A percentile compares a stretch with the other conserved stretches of the same genome.
Conservation (phyloP, 1,140 invertebrate species). For the Camponotus pennsylvanicus region DNA sequence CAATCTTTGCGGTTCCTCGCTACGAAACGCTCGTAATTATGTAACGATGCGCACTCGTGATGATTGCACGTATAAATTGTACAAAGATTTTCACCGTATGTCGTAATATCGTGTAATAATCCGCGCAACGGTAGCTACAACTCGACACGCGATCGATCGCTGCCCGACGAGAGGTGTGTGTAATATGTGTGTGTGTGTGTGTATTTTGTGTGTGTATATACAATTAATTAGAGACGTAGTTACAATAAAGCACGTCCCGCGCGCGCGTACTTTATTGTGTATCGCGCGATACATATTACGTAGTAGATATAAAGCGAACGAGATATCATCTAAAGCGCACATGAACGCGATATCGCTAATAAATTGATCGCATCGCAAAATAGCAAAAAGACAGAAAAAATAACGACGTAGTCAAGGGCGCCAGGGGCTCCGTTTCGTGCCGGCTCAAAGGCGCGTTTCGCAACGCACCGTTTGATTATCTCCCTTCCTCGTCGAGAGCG, state of each 20-base stretch:
- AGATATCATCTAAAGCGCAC: background rate
- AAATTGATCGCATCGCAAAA: background rate
- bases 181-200: no score
- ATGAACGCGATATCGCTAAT: background rate
- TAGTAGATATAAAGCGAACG: background rate
- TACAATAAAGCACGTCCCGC: background rate
- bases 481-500: constrained; percentile 6
- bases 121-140: constrained; percentile 9
- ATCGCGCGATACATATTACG: background rate
- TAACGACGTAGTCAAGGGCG: background rate
- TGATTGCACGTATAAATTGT: background rate
- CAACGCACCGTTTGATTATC: background rate
- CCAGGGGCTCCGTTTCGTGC: background rate
- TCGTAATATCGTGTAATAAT: constrained; percentile 15
- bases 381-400: background rate
- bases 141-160: constrained; percentile 27
- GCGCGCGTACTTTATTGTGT: background rate
- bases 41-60: background rate
- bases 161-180: background rate
- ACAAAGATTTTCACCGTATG: background rate
- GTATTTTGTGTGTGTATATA: background rate
- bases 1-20: background rate
- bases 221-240: constrained; percentile 34
- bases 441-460: background rate
- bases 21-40: background rate